phyloP scores from a whole-genome alignment of 2,113 vertebrate species.

The Manacus vitellinus region DNA sequence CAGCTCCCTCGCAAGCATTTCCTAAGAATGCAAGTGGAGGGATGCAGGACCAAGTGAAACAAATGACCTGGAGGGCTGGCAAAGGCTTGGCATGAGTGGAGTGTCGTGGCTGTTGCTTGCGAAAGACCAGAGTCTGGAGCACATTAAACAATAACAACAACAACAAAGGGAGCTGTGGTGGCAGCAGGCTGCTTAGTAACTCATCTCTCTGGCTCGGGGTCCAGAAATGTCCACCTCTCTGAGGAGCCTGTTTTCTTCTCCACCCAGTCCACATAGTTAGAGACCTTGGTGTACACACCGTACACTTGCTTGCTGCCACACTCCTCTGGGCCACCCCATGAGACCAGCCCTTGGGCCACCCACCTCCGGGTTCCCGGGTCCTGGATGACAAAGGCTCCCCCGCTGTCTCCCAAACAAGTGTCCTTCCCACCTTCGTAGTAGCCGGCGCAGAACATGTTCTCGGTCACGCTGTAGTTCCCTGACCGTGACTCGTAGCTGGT shows the following conservation, averaged over 20 bases:
- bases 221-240: slow-evolving; percentile 38
- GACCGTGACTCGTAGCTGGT: slow-evolving; percentile 90
- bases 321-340: slow-evolving; percentile 93
- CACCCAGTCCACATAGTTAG: slow-evolving; percentile 87
- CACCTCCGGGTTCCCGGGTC: slow-evolving; percentile 78
- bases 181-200: slow-evolving; percentile 16
- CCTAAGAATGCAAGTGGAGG: neutral
- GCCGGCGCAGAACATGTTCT: slow-evolving; percentile 97
- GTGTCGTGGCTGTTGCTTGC: slow-evolving; percentile 26
- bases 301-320: slow-evolving; percentile 94
- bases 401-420: slow-evolving; percentile 95
- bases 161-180: neutral
- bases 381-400: slow-evolving; percentile 88
- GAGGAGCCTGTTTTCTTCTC: slow-evolving; percentile 72
- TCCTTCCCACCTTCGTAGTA: slow-evolving; percentile 91
- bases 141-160: slow-evolving; percentile 36
- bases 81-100: neutral
- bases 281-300: slow-evolving; percentile 92
- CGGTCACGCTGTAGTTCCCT: slow-evolving; percentile 88
- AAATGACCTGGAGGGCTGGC: neutral
- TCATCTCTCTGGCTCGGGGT: slow-evolving; percentile 69
- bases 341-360: slow-evolving; percentile 92
- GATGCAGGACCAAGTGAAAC: neutral
- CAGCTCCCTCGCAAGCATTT: slow-evolving; percentile 10
- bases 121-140: slow-evolving; percentile 42